phyloP scores from a whole-genome alignment of 2,888 invertebrate genomes.

The Catonia carolina region DNA sequence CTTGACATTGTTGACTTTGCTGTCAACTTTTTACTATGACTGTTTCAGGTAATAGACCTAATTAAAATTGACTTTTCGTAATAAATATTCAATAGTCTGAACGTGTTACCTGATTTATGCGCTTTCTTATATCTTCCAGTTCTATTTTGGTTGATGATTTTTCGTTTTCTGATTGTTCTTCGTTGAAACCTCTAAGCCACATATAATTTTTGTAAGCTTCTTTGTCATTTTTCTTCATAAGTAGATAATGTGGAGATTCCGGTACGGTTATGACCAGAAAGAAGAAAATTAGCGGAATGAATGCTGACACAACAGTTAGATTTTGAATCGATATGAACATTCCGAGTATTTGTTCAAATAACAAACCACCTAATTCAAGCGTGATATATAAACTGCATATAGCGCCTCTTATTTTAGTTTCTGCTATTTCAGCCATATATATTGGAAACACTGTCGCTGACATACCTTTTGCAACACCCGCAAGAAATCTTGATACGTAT shows the following conservation, averaged over 20 bases:
- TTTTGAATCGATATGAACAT: conserved; percentile 25
- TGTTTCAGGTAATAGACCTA: too few relatives aligned
- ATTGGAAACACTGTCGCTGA: conserved; percentile 31
- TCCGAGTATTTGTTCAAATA: conserved; percentile 30
- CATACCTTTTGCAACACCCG: conserved; percentile 31
- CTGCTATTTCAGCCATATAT: conserved; percentile 30
- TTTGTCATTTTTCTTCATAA: conserved; percentile 47
- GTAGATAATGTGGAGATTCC: conserved; percentile 54
- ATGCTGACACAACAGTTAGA: conserved; percentile 38
- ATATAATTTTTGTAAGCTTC: conserved; percentile 34
- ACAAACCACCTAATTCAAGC: conserved; percentile 29
- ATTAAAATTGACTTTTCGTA: too few relatives aligned
- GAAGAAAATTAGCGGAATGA: conserved; percentile 48
- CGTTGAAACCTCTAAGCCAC: conserved; percentile 23
- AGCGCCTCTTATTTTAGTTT: conserved; percentile 29
- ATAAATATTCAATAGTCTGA: too few relatives aligned
- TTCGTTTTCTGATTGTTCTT: too few relatives aligned
- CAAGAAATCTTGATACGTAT: conserved; percentile 29
- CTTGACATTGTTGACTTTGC: too few relatives aligned
- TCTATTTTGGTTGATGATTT: not conserved
- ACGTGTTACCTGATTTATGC: not conserved
- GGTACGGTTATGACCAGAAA: conserved; percentile 51
- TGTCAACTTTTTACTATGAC: too few relatives aligned
- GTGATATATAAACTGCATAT: conserved; percentile 30
- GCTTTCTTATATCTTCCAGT: not conserved